Evolutionary conservation across 1,140 invertebrate species (phyloP), one percentile per base, ranked within the genome.

Genomic region (Drosophila takahashii): DNA sequence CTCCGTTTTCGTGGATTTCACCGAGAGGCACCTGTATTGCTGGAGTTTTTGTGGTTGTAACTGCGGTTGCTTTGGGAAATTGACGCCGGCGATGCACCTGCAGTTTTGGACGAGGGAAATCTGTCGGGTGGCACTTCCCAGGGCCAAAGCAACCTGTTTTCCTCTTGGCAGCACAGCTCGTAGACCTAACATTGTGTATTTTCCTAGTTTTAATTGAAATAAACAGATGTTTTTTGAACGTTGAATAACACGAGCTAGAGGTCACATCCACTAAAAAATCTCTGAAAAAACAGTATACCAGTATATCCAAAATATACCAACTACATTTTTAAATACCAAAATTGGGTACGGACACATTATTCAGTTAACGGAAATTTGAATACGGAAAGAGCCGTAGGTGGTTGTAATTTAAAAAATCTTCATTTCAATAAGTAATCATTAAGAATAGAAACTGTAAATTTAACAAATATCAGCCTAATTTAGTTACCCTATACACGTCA

Each of bases 111-210:
- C 32, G 3, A 71, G 26, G 9, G 44, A 27, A 7, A 18, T 37
- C n/a, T 75, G 48, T 0, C 62, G 74, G 6, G 16, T 11, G 13
- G 58, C 45, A 16, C 53, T 64, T 1, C 36, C 29, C 27, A 86
- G 6, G 1, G 32, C 18, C 4, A 41, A 15, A n/a, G 56, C 29
- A 29, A 87, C 26, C 11, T 77, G 65, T 39, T 29, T 66, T n/a
- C 78, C 45, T 8, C 65, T 60, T 3, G 81, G 72, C 29, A 85
- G 15, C 9, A 48, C 51, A 11, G 64, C 42, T 26, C 75, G 84
- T 13, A 89, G 39, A 48, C 60, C 27, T 6, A 85, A 70, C 83
- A 87, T 87, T 64, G 42, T 69, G 36, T 50, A 16, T 51, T 45
- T 11, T 32, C 9, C 2, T 11, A 57, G 45, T 48, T 48, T 42